Evolutionary conservation across 2,797 vertebrate species (phyloP).

Genomic region (Xenentodon cancila): DNA sequence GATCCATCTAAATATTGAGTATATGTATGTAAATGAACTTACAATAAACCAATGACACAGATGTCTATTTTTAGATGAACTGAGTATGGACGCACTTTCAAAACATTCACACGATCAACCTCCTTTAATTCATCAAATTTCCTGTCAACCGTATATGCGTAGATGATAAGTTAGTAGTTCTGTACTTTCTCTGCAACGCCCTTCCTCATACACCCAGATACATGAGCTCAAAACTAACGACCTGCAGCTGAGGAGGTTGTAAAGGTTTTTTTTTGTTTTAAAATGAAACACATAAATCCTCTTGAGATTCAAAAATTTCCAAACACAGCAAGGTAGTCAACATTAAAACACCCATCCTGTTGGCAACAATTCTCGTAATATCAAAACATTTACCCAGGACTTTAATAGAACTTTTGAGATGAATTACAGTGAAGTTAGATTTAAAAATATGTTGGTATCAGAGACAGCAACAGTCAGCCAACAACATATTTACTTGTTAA

Average conservation of each 20-base stretch:
- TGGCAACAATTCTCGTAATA: not conserved
- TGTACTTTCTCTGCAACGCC: conserved; percentile 24
- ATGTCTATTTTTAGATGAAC: conserved; percentile 38
- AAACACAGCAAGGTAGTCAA: conserved; percentile 11
- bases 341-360: too few species aligned
- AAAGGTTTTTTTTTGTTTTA: conserved; percentile 24
- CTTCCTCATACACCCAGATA: conserved; percentile 16
- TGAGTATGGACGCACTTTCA: conserved; percentile 16
- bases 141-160: conserved; percentile 23
- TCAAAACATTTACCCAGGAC: not conserved
- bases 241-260: conserved; percentile 25
- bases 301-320: conserved; percentile 7
- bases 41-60: conserved; percentile 2
- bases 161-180: conserved; percentile 46
- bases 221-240: conserved; percentile 32
- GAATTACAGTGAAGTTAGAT: not conserved
- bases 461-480: conserved; percentile 42
- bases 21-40: conserved; percentile 1
- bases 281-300: conserved; percentile 26
- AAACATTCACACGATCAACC: conserved; percentile 41
- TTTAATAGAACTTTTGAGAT: not conserved
- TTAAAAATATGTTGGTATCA: conserved; percentile 2
- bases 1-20: not conserved
- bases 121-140: conserved; percentile 41
- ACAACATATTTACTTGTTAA: conserved; percentile 46